A percentile compares a stretch with the other conserved stretches of the same genome.
Conservation (phyloP, 2,113 vertebrate species). For the Malaclemys terrapin region DNA sequence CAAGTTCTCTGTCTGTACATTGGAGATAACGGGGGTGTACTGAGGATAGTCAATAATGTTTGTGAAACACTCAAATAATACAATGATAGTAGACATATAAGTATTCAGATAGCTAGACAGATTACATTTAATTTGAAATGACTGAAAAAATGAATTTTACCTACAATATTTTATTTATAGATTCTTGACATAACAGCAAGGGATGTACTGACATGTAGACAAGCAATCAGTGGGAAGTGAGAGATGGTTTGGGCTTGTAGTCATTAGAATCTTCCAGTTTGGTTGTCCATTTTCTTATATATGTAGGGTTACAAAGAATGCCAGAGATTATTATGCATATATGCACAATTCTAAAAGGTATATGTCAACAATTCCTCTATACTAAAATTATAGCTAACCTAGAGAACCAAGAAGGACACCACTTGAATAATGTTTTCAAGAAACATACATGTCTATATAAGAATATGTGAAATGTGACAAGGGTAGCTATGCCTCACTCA, state of each 20-base stretch:
- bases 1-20: background rate
- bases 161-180: slow-evolving; percentile 55
- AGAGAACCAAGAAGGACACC: background rate
- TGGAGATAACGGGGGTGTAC: background rate
- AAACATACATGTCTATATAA: background rate
- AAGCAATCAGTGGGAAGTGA: slow-evolving; percentile 15
- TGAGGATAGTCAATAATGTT: background rate
- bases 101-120: background rate
- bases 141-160: slow-evolving; percentile 19
- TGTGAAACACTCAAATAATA: background rate
- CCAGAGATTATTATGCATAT: background rate
- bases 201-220: slow-evolving; percentile 29
- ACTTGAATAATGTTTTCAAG: background rate
- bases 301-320: background rate
- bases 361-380: too few species aligned
- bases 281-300: background rate
- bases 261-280: background rate
- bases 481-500: background rate
- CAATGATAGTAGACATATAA: background rate
- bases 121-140: slow-evolving; percentile 5
- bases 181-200: slow-evolving; percentile 33
- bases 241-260: slow-evolving; percentile 6
- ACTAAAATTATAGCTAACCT: too few species aligned
- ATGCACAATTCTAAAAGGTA: background rate
- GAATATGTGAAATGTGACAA: background rate